Conservation (phyloP, 2,888 invertebrate species). For the Cinara cedri region DNA sequence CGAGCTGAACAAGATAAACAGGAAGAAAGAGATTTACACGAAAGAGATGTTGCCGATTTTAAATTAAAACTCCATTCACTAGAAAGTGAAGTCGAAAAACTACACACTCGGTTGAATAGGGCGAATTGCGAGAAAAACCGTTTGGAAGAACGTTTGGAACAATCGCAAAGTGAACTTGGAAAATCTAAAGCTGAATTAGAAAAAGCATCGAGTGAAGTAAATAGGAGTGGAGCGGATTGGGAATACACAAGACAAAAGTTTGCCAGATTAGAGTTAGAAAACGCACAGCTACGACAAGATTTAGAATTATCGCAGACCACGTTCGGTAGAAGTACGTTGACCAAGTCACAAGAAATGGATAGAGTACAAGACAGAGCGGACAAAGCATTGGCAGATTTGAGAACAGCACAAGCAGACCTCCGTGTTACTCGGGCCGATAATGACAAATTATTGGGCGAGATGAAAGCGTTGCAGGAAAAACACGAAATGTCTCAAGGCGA, state of each 20-base stretch:
- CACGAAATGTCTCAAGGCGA: conserved; percentile 93
- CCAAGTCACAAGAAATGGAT: conserved; percentile 82
- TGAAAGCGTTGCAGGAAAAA: conserved; percentile 86
- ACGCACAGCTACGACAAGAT: conserved; percentile 85
- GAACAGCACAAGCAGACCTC: conserved; percentile 87
- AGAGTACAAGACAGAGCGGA: conserved; percentile 84
- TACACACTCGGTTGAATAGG: conserved; percentile 84
- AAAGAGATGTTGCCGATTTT: conserved; percentile 91
- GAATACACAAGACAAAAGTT: conserved; percentile 83
- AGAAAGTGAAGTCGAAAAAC: conserved; percentile 89
- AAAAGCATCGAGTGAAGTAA: conserved; percentile 87
- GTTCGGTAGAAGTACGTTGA: conserved; percentile 81
- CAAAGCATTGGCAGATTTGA: conserved; percentile 81
- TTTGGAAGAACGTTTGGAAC: conserved; percentile 87
- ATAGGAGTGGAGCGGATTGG: conserved; percentile 88
- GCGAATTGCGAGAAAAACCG: conserved; percentile 90
- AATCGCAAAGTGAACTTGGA: conserved; percentile 90
- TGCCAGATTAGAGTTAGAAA: conserved; percentile 85
- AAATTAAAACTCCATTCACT: conserved; percentile 91
- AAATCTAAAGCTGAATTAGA: conserved; percentile 93
- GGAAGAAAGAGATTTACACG: conserved; percentile 83
- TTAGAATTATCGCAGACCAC: conserved; percentile 82
- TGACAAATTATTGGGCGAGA: conserved; percentile 83
- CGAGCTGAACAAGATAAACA: conserved; percentile 94
- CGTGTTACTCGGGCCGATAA: conserved; percentile 91